Base-by-base conservation (phyloP, 2,888 invertebrate species). In the Aphodius granarius region DNA sequence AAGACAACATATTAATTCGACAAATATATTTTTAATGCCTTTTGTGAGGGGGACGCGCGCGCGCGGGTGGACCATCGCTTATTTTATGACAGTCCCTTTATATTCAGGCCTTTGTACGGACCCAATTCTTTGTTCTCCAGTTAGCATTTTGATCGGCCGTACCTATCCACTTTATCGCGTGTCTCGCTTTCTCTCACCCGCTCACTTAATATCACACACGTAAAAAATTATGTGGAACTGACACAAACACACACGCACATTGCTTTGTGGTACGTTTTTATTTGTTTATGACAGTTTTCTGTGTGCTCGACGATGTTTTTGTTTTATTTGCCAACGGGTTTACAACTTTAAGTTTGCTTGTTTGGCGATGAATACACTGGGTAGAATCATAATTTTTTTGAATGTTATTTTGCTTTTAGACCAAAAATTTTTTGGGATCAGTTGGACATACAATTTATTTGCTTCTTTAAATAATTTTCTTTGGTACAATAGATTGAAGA, bases 1-100 rank as follows among this genome's bases (percentile, higher is more conserved):
- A 84, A 84, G 84, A 85, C 85, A 85, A 86, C 85, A 84, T 85
- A 85, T 85, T 86, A 85, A 86, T 86, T 85, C 85, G 84, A 85
- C 83, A 85, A 86, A 85, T 85, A 85, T 86, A 85, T 85, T 83
- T 85, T 86, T 84, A 68, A 68, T 68, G 68, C 22, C 68, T 68
- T 68, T 68, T 68, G 68, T 68, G 18, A 22, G 18, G n/a, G n/a
- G 20, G 68, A 21, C 66, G 66, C 66, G 68, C 68, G 65, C 65
- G 68, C 21, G 68, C 22, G 68, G 68, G 22, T 22, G 68, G 68
- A n/a, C 68, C 68, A 68, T n/a, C 18, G 68, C 22, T 68, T 68
- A 68, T 22, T 68, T 68, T 68, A 68, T 22, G 68, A 68, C 68
- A 21, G 68, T 68, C 20, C 68, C 68, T 43, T 43, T 43, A 43